Evolutionary conservation across 2,888 invertebrate genomes (phyloP).

Genomic region (Agrochola litura): DNA sequence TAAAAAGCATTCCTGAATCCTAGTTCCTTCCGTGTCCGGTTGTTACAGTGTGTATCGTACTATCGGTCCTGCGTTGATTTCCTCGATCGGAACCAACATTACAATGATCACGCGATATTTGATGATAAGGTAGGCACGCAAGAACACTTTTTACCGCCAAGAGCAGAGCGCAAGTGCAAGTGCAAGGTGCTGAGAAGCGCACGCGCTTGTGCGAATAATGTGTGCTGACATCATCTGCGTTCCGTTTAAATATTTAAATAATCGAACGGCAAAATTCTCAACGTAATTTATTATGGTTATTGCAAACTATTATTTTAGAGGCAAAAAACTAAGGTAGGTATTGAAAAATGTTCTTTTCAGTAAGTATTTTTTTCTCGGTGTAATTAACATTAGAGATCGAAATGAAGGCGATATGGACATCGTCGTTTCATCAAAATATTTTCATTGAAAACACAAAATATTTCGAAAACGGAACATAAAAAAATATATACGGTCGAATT

Average conservation of each 20-base stretch:
- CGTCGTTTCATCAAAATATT: constrained; percentile 42
- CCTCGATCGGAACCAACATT: constrained; percentile 55
- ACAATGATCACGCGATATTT: constrained; percentile 55
- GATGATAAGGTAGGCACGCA: constrained; percentile 55
- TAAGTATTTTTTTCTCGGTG: constrained; percentile 1
- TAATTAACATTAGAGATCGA: constrained; percentile 25
- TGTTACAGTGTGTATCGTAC: constrained; percentile 26
- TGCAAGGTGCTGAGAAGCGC: constrained; percentile 24
- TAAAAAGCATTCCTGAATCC: constrained; percentile 41
- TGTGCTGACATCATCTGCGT: constrained; percentile 8
- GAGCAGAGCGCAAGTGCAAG: constrained; percentile 49
- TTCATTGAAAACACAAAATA: constrained; percentile 43
- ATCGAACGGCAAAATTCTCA: not conserved
- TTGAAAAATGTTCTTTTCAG: constrained; percentile 18
- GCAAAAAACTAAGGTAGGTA: not conserved
- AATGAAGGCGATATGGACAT: constrained; percentile 24
- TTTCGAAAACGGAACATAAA: constrained; percentile 60
- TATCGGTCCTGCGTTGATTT: constrained; percentile 54
- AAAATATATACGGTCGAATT: too few species aligned
- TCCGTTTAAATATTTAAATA: not conserved
- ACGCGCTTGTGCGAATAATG: constrained; percentile 4
- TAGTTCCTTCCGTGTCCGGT: constrained; percentile 64
- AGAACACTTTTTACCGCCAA: constrained; percentile 43
- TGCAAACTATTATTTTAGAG: constrained; percentile 6
- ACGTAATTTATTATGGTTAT: not conserved